Conservation (phyloP, 2,797 vertebrate genomes). For the Steatocranus sp. region DNA sequence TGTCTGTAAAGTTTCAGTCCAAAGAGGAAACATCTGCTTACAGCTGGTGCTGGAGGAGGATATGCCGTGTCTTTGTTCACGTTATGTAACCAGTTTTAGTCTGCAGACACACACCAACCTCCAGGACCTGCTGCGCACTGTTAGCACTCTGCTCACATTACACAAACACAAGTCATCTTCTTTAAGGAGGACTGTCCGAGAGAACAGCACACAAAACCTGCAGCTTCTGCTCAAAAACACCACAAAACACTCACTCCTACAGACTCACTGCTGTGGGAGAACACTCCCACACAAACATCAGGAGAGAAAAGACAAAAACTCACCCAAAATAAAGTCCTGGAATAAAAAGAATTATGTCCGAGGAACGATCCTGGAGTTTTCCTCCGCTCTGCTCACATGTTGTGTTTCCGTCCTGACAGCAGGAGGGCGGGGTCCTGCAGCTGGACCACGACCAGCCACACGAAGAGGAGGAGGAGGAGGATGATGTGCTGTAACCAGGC, state of each 20-base stretch:
- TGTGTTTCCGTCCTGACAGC: constrained; percentile 3
- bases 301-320: neutral
- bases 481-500: neutral
- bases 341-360: neutral
- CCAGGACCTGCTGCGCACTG: neutral
- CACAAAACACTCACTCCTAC: neutral
- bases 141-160: neutral
- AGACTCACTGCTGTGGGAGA: neutral
- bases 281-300: neutral
- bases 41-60: neutral
- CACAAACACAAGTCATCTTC: neutral
- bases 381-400: neutral
- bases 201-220: neutral
- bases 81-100: neutral
- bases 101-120: neutral
- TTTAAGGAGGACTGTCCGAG: neutral
- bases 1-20: neutral
- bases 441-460: constrained; percentile 11
- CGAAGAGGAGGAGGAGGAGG: neutral
- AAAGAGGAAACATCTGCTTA: neutral
- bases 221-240: neutral
- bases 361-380: neutral
- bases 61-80: neutral
- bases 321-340: neutral
- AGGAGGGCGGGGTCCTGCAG: constrained; percentile 4